Percentiles rank a stretch among this genome's conserved stretches.
phyloP scores from a whole-genome alignment of 1,140 invertebrate species.

The Theocolax elegans region DNA sequence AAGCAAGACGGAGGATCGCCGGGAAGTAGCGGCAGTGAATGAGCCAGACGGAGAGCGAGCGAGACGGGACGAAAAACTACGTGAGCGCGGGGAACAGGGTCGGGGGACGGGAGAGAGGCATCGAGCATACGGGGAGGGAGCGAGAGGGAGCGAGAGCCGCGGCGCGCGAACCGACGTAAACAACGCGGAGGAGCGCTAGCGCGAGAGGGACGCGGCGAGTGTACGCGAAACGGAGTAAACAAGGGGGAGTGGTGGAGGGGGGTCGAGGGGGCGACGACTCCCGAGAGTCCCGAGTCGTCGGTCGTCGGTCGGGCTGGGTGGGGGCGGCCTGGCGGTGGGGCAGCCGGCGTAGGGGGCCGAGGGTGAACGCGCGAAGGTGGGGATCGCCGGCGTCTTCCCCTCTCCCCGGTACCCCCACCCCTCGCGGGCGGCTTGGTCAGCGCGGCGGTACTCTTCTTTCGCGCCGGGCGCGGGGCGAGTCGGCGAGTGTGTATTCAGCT shows the following conservation, averaged over 20 bases:
- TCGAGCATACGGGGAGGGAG: not conserved
- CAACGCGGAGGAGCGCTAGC: not conserved
- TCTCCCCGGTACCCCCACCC: no score
- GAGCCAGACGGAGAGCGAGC: slow-evolving; percentile 43
- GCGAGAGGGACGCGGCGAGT: no score
- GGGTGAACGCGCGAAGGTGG: not conserved
- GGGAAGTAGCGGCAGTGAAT: no score
- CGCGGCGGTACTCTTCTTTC: no score
- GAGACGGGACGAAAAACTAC: slow-evolving; percentile 35
- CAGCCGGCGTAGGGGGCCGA: not conserved
- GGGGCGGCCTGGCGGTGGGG: not conserved
- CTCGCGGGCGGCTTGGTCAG: no score
- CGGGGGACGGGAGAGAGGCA: not conserved
- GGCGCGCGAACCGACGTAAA: slow-evolving; percentile 5
- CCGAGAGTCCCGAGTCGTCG: not conserved
- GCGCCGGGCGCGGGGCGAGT: no score
- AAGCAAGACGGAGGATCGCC: slow-evolving; percentile 44
- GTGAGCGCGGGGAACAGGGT: not conserved
- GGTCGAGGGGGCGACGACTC: slow-evolving; percentile 34
- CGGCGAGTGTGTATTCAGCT: slow-evolving; percentile 13
- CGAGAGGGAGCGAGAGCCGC: slow-evolving; percentile 27
- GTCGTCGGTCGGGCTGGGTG: not conserved
- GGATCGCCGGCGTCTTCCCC: not conserved
- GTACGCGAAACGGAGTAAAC: no score
- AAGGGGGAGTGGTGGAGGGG: slow-evolving; percentile 33